Conservation (phyloP, 1,140 invertebrate species). For the Nomia melanderi region DNA sequence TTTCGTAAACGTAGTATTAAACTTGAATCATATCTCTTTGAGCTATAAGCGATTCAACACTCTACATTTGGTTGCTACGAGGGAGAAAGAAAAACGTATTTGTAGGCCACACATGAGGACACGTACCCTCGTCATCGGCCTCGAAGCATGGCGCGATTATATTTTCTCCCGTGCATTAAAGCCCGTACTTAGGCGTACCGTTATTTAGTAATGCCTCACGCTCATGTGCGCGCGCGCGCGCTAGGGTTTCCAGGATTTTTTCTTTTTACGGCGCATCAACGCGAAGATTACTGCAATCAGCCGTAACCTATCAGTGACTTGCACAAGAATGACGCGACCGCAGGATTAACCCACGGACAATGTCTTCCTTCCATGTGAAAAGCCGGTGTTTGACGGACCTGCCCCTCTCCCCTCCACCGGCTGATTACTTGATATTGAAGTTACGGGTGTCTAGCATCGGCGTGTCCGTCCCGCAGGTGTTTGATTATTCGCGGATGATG, state of each 20-base stretch:
- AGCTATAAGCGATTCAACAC: no score
- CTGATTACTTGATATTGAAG: slow-evolving; percentile 4
- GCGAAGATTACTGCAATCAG: slow-evolving; percentile 66
- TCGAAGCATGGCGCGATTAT: slow-evolving; percentile 49
- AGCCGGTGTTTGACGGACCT: slow-evolving; percentile 17
- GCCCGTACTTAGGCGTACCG: slow-evolving; percentile 62
- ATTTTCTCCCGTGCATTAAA: slow-evolving; percentile 60
- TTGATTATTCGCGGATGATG: slow-evolving; percentile 42
- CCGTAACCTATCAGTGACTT: slow-evolving; percentile 61
- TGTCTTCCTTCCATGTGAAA: slow-evolving; percentile 46
- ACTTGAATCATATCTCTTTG: no score
- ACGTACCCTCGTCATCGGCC: slow-evolving; percentile 13
- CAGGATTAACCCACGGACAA: slow-evolving; percentile 57
- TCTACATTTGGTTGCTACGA: no score
- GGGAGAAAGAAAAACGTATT: slow-evolving; percentile 22
- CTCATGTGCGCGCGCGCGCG: slow-evolving; percentile 48
- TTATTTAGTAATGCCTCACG: slow-evolving; percentile 61
- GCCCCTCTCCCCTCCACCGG: background rate
- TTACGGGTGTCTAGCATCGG: slow-evolving; percentile 9
- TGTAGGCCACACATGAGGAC: slow-evolving; percentile 38
- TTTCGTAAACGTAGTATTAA: no score
- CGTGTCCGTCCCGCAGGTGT: slow-evolving; percentile 13
- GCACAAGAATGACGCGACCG: slow-evolving; percentile 57
- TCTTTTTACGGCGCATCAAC: slow-evolving; percentile 46
- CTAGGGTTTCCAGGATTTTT: slow-evolving; percentile 50